Evolutionary conservation across 2,113 vertebrate genomes (phyloP).

Genomic region (Euleptes europaea): DNA sequence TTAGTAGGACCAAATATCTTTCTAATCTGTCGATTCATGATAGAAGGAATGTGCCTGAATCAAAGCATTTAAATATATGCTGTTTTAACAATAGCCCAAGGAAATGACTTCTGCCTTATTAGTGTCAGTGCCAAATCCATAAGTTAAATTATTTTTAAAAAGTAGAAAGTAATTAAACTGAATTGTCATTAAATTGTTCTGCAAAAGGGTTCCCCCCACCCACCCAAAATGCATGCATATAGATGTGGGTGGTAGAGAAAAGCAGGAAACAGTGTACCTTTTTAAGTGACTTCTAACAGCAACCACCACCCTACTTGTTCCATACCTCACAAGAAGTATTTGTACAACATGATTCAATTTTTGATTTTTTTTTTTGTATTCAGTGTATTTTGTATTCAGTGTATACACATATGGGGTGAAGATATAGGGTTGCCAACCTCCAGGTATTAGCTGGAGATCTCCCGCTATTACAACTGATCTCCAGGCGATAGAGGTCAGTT

Average conservation of each 20-base stretch:
- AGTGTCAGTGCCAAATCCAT: conserved; percentile 47
- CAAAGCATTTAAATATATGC: conserved; percentile 63
- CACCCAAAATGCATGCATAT: background rate
- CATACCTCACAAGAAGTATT: background rate
- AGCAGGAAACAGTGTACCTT: background rate
- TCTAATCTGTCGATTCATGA: conserved; percentile 67
- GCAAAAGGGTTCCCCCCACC: background rate
- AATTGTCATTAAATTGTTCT: conserved; percentile 18
- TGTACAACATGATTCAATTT: background rate
- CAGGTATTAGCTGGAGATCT: too few relatives aligned
- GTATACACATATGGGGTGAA: background rate
- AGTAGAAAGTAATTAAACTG: background rate
- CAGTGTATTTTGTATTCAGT: background rate
- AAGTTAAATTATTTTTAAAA: background rate
- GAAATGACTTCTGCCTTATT: conserved; percentile 65
- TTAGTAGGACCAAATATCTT: conserved; percentile 64
- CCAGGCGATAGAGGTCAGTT: too few relatives aligned
- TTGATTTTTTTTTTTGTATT: background rate
- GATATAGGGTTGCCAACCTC: too few relatives aligned
- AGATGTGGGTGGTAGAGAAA: conserved; percentile 48
- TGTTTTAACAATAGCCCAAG: conserved; percentile 68
- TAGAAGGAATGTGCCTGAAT: conserved; percentile 61
- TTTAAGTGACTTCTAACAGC: background rate
- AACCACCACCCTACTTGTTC: background rate
- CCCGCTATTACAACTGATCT: too few relatives aligned